Conservation (phyloP, 1,140 invertebrate species). For the Helicorthomorpha holstii region DNA sequence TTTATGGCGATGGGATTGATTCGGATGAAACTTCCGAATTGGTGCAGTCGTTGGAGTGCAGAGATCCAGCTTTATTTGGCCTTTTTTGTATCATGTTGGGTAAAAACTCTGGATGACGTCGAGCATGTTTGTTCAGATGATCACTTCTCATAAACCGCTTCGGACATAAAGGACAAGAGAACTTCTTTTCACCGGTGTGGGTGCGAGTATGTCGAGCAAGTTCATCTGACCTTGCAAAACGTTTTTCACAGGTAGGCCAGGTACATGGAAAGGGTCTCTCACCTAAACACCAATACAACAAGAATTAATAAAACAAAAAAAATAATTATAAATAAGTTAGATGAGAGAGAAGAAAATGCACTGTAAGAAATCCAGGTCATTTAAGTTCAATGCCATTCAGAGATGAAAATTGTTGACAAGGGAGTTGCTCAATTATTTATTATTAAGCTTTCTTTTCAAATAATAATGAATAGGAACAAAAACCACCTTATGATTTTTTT, state of each 20-base stretch:
- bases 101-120: constrained; percentile 39
- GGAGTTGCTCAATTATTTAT: too few species aligned
- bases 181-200: constrained; percentile 49
- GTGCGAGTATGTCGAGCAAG: constrained; percentile 45
- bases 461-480: too few species aligned
- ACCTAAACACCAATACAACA: constrained; percentile 24
- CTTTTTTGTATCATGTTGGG: constrained; percentile 33
- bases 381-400: background rate
- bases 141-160: constrained; percentile 48
- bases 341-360: background rate
- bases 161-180: constrained; percentile 41
- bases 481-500: too few species aligned
- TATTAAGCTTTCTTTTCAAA: too few species aligned
- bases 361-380: background rate
- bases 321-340: background rate
- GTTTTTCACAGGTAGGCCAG: constrained; percentile 39
- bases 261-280: constrained; percentile 38
- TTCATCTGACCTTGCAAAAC: constrained; percentile 50
- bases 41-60: constrained; percentile 32
- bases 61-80: constrained; percentile 25
- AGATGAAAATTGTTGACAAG: too few species aligned
- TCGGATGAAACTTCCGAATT: constrained; percentile 25
- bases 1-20: constrained; percentile 7
- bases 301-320: background rate
- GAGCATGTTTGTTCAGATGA: constrained; percentile 39